Evolutionary conservation across 1,140 invertebrate species (phyloP), one percentile per base, ranked within the genome.

Genomic region (Leptestheria dahalacensis): DNA sequence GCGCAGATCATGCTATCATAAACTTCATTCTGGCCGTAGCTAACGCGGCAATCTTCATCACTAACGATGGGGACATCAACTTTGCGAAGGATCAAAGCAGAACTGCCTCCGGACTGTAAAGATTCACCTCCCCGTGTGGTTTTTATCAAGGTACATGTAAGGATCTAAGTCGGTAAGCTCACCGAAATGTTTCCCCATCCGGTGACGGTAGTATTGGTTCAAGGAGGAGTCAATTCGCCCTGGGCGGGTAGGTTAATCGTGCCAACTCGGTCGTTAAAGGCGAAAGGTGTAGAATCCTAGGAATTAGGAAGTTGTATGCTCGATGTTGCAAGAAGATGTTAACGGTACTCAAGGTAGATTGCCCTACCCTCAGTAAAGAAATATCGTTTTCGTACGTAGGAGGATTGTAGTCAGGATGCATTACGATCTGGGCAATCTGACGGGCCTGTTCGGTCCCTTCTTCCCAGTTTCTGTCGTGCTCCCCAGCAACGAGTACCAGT

Each of bases 41-140:
- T 67, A 61, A 64, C 64, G 46, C 58, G 59, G 63, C 73, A 75
- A 41, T 69, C 64, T 24, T 65, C 60, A 55, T 67, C 65, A 20
- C 64, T 62, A n/a, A 73, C 65, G 24, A 77, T 69, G 41, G 73
- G 71, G 48, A 78, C 72, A 15, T 71, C 61, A 12, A 71, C 72
- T 60, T 73, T 66, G 62, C 71, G 71, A 25, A 81, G 72, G 2
- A 70, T 64, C 20, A 70, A 65, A n/a, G 76, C 72, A 48, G 57
- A 47, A 10, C 71, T 62, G n/a, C 75, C 76, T 28, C 63, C 64
- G 29, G 53, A 59, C 63, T 64, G n/a, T 26, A 25, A 41, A 41
- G 50, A 48, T 61, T 15, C 6, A 41, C 24, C n/a, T n/a, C 26
- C n/a, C 15, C 24, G 33, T 41, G 6, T 6, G 15, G 15, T 9